Conservation (phyloP, 1,140 invertebrate genomes). For the Paracyclopina nana region DNA sequence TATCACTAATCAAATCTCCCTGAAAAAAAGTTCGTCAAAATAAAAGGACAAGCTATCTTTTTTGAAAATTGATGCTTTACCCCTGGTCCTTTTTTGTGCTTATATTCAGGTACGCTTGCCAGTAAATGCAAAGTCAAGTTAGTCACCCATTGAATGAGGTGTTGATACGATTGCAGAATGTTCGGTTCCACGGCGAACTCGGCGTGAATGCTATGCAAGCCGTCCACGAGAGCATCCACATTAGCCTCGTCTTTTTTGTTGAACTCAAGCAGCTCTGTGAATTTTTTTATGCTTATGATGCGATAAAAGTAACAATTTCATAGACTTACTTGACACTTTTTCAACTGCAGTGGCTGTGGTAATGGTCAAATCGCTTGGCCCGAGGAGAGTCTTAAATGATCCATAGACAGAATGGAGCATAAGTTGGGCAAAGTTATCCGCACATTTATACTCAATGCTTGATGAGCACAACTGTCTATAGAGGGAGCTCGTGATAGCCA, state of each 20-base stretch:
- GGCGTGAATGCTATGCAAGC: not conserved
- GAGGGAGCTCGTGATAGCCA: not conserved
- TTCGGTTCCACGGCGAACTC: not conserved
- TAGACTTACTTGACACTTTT: too few species aligned
- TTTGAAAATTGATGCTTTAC: not conserved
- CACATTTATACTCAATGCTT: slow-evolving; percentile 1
- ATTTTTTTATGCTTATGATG: too few species aligned
- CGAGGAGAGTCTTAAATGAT: too few species aligned
- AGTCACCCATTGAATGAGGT: not conserved
- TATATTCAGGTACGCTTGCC: not conserved
- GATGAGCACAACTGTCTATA: not conserved
- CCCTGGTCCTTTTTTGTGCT: not conserved
- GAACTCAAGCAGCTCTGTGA: too few species aligned
- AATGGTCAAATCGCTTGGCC: too few species aligned
- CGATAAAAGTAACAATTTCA: too few species aligned
- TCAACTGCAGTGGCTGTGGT: too few species aligned
- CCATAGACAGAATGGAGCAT: not conserved
- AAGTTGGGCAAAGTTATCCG: not conserved
- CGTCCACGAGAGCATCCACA: not conserved
- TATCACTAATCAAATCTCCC: too few species aligned
- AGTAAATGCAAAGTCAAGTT: not conserved
- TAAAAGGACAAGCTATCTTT: not conserved
- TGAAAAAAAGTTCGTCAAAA: too few species aligned
- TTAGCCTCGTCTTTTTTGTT: too few species aligned
- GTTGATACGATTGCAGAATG: not conserved